phyloP scores from a whole-genome alignment of 2,888 invertebrate species.

The Conistra vaccinii region DNA sequence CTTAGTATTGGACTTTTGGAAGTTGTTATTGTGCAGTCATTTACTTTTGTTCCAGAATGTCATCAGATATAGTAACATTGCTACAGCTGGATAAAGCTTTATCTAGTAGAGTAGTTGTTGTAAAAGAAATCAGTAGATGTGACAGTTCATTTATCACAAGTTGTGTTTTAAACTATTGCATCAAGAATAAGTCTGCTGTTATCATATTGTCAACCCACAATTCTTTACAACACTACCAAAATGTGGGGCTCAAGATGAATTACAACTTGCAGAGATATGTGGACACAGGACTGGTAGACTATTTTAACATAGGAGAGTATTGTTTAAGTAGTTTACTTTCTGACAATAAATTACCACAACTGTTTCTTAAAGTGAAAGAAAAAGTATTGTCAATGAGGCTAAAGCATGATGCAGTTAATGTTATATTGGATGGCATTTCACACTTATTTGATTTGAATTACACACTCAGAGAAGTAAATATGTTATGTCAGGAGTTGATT shows the following conservation, averaged over 20 bases:
- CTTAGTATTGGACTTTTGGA: background rate
- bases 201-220: conserved; percentile 93
- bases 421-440: conserved; percentile 94
- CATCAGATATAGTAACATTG: conserved; percentile 91
- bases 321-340: conserved; percentile 71
- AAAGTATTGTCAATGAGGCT: conserved; percentile 80
- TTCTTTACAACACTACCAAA: conserved; percentile 93
- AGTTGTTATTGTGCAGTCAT: conserved; percentile 16
- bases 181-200: conserved; percentile 91
- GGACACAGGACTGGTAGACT: conserved; percentile 79
- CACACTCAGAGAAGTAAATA: conserved; percentile 87
- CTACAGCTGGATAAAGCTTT: conserved; percentile 92
- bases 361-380: conserved; percentile 83
- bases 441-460: conserved; percentile 93
- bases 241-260: conserved; percentile 93
- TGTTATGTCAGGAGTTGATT: conserved; percentile 87
- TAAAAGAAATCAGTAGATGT: conserved; percentile 93
- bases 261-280: conserved; percentile 91
- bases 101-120: conserved; percentile 90
- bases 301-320: conserved; percentile 79
- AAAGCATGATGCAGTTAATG: conserved; percentile 84
- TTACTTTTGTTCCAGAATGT: conserved; percentile 87
- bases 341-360: conserved; percentile 78
- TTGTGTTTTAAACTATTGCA: conserved; percentile 92
- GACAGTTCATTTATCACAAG: conserved; percentile 94